phyloP scores from a whole-genome alignment of 2,888 invertebrate species.

The Rhagium mordax region DNA sequence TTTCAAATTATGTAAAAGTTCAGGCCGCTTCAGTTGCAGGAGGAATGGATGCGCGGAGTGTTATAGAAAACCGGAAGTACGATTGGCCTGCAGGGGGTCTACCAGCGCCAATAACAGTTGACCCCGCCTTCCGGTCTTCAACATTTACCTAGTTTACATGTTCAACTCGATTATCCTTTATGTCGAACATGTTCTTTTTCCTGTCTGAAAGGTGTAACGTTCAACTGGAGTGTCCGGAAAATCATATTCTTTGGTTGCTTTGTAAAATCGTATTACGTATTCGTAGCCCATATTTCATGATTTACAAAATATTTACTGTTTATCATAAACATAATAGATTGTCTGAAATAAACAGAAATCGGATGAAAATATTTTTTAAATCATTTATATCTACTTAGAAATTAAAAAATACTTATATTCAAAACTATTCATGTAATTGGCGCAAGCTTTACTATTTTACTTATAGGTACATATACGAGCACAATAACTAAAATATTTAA shows the following conservation, averaged over 20 bases:
- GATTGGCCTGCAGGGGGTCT: conserved; percentile 70
- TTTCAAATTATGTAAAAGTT: conserved; percentile 7
- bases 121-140: conserved; percentile 66
- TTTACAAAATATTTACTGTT: no score
- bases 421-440: no score
- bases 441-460: no score
- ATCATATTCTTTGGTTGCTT: not conserved
- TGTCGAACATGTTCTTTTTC: not conserved
- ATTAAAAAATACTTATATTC: no score
- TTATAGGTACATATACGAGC: no score
- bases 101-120: conserved; percentile 67
- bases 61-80: conserved; percentile 67
- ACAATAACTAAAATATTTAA: no score
- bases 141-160: conserved; percentile 53
- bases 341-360: no score
- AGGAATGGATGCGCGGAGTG: conserved; percentile 60
- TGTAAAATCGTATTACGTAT: not conserved
- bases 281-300: not conserved
- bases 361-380: no score
- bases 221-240: no score
- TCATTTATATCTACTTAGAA: no score
- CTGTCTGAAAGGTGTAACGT: not conserved
- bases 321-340: no score
- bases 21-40: conserved; percentile 35
- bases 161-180: conserved; percentile 3